A percentile compares a stretch with the other conserved stretches of the same genome.
These are phyloP conservation scores for Cephus pulcher DNA, from an alignment of 2,888 invertebrate species.

Conservation along the genomic window DNA sequence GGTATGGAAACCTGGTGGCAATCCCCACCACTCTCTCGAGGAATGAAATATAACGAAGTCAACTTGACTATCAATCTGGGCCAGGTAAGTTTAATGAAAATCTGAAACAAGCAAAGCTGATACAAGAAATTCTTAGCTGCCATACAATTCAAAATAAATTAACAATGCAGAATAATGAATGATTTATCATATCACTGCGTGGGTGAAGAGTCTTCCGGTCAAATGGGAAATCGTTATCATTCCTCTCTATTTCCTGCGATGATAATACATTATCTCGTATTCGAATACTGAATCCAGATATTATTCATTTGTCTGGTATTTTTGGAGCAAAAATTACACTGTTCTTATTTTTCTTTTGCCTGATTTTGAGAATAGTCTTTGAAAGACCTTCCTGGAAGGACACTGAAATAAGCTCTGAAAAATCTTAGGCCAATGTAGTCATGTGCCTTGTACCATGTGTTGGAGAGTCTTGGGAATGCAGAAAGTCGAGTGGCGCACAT, in stretches of 20 bases:
- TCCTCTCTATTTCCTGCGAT: not conserved
- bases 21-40: slow-evolving; percentile 96
- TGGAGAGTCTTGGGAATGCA: not conserved
- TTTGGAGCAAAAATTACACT: not conserved
- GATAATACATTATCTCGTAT: not conserved
- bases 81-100: slow-evolving; percentile 76
- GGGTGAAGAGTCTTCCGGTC: not conserved
- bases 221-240: not conserved
- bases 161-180: not conserved
- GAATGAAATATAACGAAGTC: slow-evolving; percentile 96
- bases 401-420: not conserved
- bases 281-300: not conserved
- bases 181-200: not conserved
- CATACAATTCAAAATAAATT: not conserved
- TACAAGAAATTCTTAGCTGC: not conserved
- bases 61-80: slow-evolving; percentile 97
- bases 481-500: not conserved
- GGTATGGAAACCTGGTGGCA: slow-evolving; percentile 99
- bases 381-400: not conserved
- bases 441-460: not conserved
- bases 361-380: not conserved
- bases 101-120: not conserved
- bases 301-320: not conserved
- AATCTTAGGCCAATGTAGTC: not conserved
- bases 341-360: not conserved